Evolutionary conservation across 2,113 vertebrate genomes (phyloP), one percentile per base, ranked within the genome.

Genomic region (Stigmatopora nigra): DNA sequence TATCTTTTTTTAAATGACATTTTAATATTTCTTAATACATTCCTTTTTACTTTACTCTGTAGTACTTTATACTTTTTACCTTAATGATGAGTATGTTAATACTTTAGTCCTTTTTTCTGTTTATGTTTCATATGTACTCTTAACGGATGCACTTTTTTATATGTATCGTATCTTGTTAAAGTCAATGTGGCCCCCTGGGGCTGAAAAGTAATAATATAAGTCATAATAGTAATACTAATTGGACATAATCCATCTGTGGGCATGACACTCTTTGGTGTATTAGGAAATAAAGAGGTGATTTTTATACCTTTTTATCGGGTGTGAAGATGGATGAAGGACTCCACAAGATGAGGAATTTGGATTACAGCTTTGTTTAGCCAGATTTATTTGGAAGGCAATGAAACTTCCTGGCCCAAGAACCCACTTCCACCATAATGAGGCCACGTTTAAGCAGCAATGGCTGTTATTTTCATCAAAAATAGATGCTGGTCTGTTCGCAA

Each of bases 381-480:
- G 84, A 83, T 91, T 90, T 90, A 89, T 91, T 91, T 92, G 89
- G 87, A 90, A 88, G 87, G 84, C 79, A 84, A 87, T 84, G 82
- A 87, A 88, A 84, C 86, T 84, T 87, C 79, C 83, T 86, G 84
- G 79, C 82, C 70, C 70, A 71, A 70, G 78, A 89, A 86, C 82
- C 86, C 87, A 87, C 89, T 90, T 90, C 89, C 90, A 89, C 84
- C 74, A 82, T 86, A 89, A 88, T 88, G 84, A 86, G 80, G 55
- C 81, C 72, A 69, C 76, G 86, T 83, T 82, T 87, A 84, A 86
- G 81, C 75, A 77, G 79, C 66, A 74, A 79, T 87, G 80, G 81
- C 86, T 87, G 83, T 87, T 87, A 75, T 86, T 90, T 77, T 70
- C 76, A 75, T 80, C 79, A 62, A 64, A 84, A 86, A 87, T 86